phyloP scores from a whole-genome alignment of 2,888 invertebrate genomes.

The Aspidiotus destructor region DNA sequence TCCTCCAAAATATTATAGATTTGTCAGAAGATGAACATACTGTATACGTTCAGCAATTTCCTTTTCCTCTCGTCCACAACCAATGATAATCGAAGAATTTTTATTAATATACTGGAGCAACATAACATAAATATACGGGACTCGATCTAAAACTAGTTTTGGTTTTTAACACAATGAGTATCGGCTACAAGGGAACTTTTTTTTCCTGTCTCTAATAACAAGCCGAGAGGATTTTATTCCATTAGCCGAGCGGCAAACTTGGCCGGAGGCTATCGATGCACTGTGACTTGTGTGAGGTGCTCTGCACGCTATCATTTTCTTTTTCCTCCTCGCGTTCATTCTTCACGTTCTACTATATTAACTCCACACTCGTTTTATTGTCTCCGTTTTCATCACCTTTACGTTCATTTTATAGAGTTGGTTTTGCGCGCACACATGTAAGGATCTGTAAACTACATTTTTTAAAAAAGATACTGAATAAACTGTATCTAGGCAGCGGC shows the following conservation, averaged over 20 bases:
- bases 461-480: no score
- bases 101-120: conserved; percentile 14
- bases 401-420: conserved; percentile 10
- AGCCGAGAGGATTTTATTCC: conserved; percentile 7
- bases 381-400: conserved; percentile 24
- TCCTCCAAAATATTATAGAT: no score
- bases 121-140: background rate
- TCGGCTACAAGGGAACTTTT: conserved; percentile 5
- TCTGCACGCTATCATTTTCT: conserved; percentile 20
- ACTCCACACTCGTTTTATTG: conserved; percentile 14
- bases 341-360: background rate
- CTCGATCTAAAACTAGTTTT: conserved; percentile 19
- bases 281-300: conserved; percentile 20
- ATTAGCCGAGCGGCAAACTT: conserved; percentile 15
- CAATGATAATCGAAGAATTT: conserved; percentile 8
- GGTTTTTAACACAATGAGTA: conserved; percentile 6
- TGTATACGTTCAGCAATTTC: no score
- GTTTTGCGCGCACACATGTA: no score
- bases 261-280: background rate
- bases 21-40: no score
- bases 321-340: conserved; percentile 1
- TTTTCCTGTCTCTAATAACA: conserved; percentile 11
- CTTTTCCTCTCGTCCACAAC: no score
- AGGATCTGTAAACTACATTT: no score
- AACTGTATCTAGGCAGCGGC: no score